A percentile compares a stretch with the other conserved stretches of the same genome.
Evolutionary conservation across 2,797 vertebrate species (phyloP).

Genomic region (Lithobates sylvaticus): DNA sequence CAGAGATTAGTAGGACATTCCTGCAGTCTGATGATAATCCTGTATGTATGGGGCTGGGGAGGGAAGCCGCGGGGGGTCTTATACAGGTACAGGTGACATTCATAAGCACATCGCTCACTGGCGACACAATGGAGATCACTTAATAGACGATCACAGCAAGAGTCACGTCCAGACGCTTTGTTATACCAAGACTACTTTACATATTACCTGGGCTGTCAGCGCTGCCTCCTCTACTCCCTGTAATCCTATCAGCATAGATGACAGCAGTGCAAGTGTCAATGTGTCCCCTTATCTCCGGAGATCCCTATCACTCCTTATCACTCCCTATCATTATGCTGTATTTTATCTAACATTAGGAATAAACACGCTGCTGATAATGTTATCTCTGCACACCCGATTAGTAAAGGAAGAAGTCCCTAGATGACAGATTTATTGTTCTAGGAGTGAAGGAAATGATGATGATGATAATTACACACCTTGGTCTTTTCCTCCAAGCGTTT

Average conservation of each 20-base stretch:
- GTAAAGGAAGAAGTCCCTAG: neutral
- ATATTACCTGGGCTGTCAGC: neutral
- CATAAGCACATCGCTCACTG: neutral
- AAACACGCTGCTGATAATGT: neutral
- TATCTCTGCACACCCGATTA: conserved; percentile 1
- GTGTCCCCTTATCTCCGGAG: conserved; percentile 11
- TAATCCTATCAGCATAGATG: conserved; percentile 11
- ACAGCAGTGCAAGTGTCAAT: neutral
- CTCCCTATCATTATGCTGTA: neutral
- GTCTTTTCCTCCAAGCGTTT: conserved; percentile 87
- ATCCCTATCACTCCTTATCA: neutral
- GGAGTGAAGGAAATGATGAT: neutral
- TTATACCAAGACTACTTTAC: conserved; percentile 19
- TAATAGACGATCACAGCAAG: conserved; percentile 8
- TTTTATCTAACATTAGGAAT: neutral
- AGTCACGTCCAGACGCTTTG: neutral
- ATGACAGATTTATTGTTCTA: neutral
- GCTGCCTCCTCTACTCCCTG: too few relatives aligned
- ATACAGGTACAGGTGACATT: conserved; percentile 41
- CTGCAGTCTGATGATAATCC: conserved; percentile 21
- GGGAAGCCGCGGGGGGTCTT: conserved; percentile 29
- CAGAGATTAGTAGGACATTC: conserved; percentile 42
- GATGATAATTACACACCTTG: conserved; percentile 79
- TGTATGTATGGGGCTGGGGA: neutral
- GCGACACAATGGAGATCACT: conserved; percentile 12